Evolutionary conservation across 2,797 vertebrate species (phyloP).

Genomic region (Helostoma temminkii): DNA sequence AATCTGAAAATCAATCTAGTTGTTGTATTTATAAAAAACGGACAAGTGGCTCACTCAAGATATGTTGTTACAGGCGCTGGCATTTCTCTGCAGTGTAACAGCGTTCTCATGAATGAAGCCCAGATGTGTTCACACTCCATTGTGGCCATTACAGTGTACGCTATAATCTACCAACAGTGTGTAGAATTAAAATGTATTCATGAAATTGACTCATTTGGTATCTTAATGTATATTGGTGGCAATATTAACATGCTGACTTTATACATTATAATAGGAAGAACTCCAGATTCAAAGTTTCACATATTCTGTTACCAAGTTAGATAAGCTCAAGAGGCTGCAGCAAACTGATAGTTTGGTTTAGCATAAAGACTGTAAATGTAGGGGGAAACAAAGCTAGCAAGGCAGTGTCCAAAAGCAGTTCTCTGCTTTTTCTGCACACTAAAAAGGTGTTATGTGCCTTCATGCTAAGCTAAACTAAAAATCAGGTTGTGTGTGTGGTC

Average conservation of each 20-base stretch:
- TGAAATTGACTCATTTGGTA: background rate
- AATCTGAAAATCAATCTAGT: constrained; percentile 30
- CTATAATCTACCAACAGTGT: constrained; percentile 49
- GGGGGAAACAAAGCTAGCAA: background rate
- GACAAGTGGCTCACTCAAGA: constrained; percentile 14
- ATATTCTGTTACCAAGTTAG: too few species aligned
- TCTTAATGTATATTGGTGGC: background rate
- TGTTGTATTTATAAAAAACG: constrained; percentile 45
- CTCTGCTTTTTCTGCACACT: too few species aligned
- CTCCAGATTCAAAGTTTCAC: too few species aligned
- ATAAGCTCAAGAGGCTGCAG: background rate
- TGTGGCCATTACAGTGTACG: constrained; percentile 25
- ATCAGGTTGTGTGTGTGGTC: background rate
- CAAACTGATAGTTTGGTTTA: background rate
- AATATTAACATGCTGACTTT: too few species aligned
- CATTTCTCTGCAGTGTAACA: constrained; percentile 24
- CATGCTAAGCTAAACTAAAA: background rate
- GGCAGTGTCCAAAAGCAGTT: background rate
- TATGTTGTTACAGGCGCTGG: constrained; percentile 11
- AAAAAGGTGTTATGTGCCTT: too few species aligned
- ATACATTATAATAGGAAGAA: background rate
- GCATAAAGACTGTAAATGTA: background rate
- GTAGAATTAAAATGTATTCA: constrained; percentile 60
- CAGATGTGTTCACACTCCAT: constrained; percentile 7
- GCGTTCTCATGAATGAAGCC: constrained; percentile 9